phyloP scores from a whole-genome alignment of 2,888 invertebrate species.

The Oeneis ivallda region DNA sequence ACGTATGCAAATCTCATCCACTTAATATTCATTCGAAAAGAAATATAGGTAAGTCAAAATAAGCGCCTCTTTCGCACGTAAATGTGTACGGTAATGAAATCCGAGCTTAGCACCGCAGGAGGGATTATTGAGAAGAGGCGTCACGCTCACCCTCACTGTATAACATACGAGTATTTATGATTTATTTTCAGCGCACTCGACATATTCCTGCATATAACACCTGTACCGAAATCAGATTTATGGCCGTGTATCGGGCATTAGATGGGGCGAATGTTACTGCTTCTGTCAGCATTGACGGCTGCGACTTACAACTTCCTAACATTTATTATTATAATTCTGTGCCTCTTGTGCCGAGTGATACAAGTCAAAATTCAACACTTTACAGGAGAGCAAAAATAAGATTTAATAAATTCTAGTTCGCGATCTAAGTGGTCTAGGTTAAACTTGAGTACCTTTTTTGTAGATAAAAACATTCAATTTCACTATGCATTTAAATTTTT shows the following conservation, averaged over 20 bases:
- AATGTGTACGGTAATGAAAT: constrained; percentile 56
- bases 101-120: constrained; percentile 44
- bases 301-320: not conserved
- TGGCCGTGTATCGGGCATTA: constrained; percentile 44
- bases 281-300: constrained; percentile 20
- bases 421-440: no score
- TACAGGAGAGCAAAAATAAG: no score
- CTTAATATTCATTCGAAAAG: constrained; percentile 23
- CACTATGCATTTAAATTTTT: no score
- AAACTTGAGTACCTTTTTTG: no score
- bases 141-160: constrained; percentile 52
- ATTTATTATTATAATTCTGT: not conserved
- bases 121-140: constrained; percentile 48
- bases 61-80: constrained; percentile 33
- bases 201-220: constrained; percentile 54
- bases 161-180: constrained; percentile 48
- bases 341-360: no score
- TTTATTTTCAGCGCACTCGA: constrained; percentile 55
- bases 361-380: no score
- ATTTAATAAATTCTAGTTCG: no score
- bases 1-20: constrained; percentile 15
- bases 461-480: no score
- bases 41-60: constrained; percentile 18
- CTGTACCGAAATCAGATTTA: constrained; percentile 44
- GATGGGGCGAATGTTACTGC: constrained; percentile 41